A percentile compares a stretch with the other conserved stretches of the same genome.
phyloP scores from a whole-genome alignment of 1,140 invertebrate genomes.

The Acyrthosiphon pisum region DNA sequence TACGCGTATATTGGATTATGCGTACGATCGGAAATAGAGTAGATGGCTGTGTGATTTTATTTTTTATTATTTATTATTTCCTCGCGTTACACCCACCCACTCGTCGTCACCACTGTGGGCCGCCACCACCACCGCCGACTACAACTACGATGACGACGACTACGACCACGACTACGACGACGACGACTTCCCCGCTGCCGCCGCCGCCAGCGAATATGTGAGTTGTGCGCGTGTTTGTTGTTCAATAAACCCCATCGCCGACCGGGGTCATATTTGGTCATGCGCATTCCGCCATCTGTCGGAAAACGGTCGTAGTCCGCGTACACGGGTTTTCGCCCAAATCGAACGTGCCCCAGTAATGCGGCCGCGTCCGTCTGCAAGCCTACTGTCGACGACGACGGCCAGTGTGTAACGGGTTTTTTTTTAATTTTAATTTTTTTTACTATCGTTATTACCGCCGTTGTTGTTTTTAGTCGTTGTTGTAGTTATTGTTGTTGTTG shows the following conservation, averaged over 20 bases:
- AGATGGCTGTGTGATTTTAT: background rate
- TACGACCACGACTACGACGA: background rate
- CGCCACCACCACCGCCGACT: too few relatives aligned
- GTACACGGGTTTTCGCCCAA: conserved; percentile 49
- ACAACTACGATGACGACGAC: too few relatives aligned
- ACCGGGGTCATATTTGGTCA: conserved; percentile 53
- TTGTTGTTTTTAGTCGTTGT: background rate
- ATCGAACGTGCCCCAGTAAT: conserved; percentile 57
- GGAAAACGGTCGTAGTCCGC: conserved; percentile 47
- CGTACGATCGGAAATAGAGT: background rate
- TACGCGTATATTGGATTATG: background rate
- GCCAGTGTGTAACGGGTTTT: background rate
- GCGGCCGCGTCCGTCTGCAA: conserved; percentile 53
- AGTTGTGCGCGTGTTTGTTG: conserved; percentile 48
- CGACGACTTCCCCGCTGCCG: background rate
- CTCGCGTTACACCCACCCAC: too few relatives aligned
- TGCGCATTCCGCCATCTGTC: conserved; percentile 53
- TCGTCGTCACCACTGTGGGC: too few relatives aligned
- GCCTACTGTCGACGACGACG: conserved; percentile 11
- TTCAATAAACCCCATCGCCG: conserved; percentile 46
- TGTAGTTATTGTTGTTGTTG: background rate
- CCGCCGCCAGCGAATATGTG: background rate
- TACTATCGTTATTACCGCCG: background rate
- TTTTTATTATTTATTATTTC: conserved; percentile 33
- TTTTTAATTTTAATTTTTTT: conserved; percentile 12